These are phyloP conservation scores for Proctacanthus coquilletti DNA, from an alignment of 1,140 invertebrate species.

Conservation along the genomic window DNA sequence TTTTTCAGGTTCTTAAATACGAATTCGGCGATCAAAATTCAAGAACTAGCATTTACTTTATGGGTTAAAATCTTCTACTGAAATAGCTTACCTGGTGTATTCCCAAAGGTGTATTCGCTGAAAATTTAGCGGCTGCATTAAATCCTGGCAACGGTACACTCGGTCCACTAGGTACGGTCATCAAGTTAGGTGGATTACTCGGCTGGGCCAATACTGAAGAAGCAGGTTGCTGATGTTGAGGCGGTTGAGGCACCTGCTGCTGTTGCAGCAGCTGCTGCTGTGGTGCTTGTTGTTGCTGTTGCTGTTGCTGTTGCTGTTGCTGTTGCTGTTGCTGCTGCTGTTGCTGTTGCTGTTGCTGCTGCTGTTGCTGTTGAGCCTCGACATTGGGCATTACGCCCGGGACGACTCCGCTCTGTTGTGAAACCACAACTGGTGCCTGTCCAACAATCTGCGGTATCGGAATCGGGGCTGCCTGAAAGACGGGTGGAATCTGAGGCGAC, in stretches of 20 bases:
- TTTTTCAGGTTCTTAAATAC: too few species aligned
- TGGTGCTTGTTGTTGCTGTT: constrained; percentile 4
- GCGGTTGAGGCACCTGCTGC: constrained; percentile 12
- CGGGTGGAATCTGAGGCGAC: too few species aligned
- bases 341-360: constrained; percentile 14
- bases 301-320: background rate
- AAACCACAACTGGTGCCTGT: background rate
- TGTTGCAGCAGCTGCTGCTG: too few species aligned
- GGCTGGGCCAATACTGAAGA: constrained; percentile 17
- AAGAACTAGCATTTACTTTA: too few species aligned
- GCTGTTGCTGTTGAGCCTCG: constrained; percentile 7
- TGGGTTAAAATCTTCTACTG: too few species aligned
- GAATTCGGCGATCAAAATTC: too few species aligned
- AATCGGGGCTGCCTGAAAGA: background rate
- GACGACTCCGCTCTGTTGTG: background rate
- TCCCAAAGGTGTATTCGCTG: too few species aligned
- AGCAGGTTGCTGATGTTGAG: constrained; percentile 2
- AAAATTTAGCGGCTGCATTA: constrained; percentile 10
- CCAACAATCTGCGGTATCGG: background rate
- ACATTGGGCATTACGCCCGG: background rate
- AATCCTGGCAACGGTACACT: constrained; percentile 5
- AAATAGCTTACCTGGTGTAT: too few species aligned
- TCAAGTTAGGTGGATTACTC: constrained; percentile 17
- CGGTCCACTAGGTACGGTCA: background rate
- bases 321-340: constrained; percentile 5